Evolutionary conservation across 2,888 invertebrate genomes (phyloP), one percentile per base, ranked within the genome.

Genomic region (Pristionchus fissidentatus): DNA sequence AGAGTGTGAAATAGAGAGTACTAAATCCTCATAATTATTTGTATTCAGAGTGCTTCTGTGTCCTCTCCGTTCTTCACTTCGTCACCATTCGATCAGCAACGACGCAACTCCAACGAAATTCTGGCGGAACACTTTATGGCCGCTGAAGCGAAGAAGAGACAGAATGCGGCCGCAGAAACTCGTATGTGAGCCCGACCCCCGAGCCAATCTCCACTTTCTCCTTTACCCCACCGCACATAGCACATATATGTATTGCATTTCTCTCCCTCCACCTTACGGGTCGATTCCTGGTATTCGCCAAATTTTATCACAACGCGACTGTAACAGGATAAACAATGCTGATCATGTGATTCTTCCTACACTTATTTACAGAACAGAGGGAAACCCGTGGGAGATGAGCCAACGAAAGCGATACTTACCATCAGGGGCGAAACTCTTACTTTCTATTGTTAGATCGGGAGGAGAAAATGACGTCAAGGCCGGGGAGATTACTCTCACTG

Each of bases 301-400:
- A n/a, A n/a, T n/a, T n/a, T n/a, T n/a, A n/a, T n/a, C 66, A 66
- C 35, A 66, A 35, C 22, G 38, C 22, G 38, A 38, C n/a, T 22
- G 38, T 8, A 66, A 66, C 66, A 66, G 35, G 41, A 66, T 66
- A 66, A 66, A 66, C 38, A 66, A 38, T 7, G 19, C 38, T 66
- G 66, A 66, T 66, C 57, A 57, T 57, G n/a, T n/a, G n/a, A n/a
- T n/a, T n/a, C n/a, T n/a, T n/a, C n/a, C n/a, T n/a, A n/a, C 66
- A 66, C 38, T n/a, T 66, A 66, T 66, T 38, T 66, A 66, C 66
- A 66, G 66, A 66, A 38, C 66, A 66, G 38, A 66, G 5, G n/a
- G 66, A 66, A 38, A 66, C 66, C 41, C 66, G 66, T 66, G 41
- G n/a, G 41, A 38, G 66, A 38, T 66, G 66, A 66, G n/a, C n/a